These are phyloP conservation scores for Hydrochoerus hydrochaeris DNA, from an alignment of 2,113 vertebrate genomes.

Conservation along the genomic window DNA sequence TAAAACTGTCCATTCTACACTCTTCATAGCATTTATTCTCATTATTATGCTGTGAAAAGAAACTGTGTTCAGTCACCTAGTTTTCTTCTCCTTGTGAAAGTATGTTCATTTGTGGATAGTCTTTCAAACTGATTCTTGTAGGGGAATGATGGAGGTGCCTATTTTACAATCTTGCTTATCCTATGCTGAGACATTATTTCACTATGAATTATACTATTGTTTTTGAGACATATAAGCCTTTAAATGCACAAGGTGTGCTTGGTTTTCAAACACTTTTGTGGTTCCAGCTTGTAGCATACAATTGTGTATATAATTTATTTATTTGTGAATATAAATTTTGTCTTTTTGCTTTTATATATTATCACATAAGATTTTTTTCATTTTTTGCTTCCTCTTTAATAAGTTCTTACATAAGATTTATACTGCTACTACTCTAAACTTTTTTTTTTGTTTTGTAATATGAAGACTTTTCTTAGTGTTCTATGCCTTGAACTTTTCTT, in stretches of 20 bases:
- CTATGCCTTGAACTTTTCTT: background rate
- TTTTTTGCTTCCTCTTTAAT: background rate
- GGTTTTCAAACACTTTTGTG: background rate
- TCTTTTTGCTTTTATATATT: background rate
- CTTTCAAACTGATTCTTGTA: background rate
- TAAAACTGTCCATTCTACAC: background rate
- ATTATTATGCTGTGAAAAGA: background rate
- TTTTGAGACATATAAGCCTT: background rate
- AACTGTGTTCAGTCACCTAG: background rate
- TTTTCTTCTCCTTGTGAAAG: background rate
- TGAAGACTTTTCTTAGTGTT: background rate
- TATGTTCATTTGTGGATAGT: background rate
- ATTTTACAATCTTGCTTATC: background rate
- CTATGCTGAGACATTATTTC: background rate
- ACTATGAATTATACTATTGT: background rate
- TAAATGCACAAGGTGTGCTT: background rate
- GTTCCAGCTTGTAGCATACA: background rate
- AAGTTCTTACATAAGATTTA: constrained; percentile 2
- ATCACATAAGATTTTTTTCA: background rate
- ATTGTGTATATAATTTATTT: background rate
- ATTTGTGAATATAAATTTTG: background rate
- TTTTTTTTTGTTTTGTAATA: background rate
- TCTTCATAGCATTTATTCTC: background rate
- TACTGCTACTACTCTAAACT: background rate
- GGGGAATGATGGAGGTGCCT: background rate